These are phyloP conservation scores for Acinonyx jubatus DNA, from an alignment of 2,113 vertebrate species.

Conservation along the genomic window DNA sequence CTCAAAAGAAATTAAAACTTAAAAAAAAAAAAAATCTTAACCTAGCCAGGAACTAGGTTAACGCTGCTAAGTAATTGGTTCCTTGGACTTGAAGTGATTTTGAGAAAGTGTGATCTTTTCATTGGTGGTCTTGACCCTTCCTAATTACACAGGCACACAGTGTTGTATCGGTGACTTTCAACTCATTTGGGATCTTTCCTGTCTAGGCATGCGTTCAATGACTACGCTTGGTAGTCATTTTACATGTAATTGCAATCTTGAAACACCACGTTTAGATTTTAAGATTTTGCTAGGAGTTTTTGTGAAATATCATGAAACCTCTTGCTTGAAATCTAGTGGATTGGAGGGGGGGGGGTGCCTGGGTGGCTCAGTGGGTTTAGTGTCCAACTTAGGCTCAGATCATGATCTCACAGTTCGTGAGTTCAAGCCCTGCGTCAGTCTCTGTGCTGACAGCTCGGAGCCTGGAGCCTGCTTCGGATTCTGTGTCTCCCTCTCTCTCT, in stretches of 20 bases:
- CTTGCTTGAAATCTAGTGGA: background rate
- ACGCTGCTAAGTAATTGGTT: background rate
- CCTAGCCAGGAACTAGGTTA: background rate
- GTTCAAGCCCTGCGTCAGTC: no score
- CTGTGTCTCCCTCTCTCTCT: no score
- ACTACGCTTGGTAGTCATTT: background rate
- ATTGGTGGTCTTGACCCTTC: background rate
- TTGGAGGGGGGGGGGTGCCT: no score
- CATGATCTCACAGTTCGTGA: no score
- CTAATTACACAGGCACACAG: no score
- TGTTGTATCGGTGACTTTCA: background rate
- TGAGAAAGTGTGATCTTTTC: background rate
- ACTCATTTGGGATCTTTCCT: background rate
- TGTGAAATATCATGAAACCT: background rate
- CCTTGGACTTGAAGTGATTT: background rate
- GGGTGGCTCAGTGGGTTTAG: no score
- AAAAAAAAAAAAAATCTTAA: background rate
- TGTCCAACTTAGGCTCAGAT: no score
- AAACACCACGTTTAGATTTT: background rate
- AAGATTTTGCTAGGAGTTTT: background rate
- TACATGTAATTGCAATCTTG: background rate
- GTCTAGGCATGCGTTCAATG: background rate
- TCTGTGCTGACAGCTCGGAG: no score
- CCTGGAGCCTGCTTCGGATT: no score
- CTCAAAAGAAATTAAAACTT: background rate